These are phyloP conservation scores for Sylvia atricapilla DNA, from an alignment of 2,113 vertebrate genomes.

Conservation along the genomic window DNA sequence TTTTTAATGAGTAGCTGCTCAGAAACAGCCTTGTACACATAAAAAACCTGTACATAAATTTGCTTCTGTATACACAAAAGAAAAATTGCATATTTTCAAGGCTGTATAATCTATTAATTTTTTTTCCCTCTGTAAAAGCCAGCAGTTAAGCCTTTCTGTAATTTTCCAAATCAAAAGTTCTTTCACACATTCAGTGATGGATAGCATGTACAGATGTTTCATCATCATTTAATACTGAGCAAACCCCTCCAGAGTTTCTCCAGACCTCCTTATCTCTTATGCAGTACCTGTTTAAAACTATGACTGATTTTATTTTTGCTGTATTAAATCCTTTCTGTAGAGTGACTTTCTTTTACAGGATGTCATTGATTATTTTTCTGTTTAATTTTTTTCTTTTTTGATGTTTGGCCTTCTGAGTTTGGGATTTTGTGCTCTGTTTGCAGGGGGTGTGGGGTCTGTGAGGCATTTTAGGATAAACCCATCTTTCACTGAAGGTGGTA, in stretches of 20 bases:
- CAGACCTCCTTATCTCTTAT: neutral
- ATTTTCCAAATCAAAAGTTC: neutral
- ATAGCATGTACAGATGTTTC: slow-evolving; percentile 11
- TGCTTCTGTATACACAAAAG: neutral
- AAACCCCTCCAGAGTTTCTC: neutral
- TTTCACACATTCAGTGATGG: neutral
- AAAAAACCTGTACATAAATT: neutral
- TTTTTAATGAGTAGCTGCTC: neutral
- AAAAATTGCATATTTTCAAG: neutral
- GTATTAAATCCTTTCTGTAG: neutral
- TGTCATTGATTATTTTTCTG: neutral
- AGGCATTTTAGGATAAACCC: neutral
- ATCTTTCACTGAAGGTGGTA: neutral
- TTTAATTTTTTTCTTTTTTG: neutral
- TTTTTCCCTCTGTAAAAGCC: neutral
- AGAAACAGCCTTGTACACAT: neutral
- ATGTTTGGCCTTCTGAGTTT: neutral
- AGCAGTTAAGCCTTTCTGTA: neutral
- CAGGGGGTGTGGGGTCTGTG: neutral
- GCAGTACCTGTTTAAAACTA: neutral
- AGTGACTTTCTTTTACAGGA: neutral
- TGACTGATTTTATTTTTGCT: neutral
- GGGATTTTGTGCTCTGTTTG: neutral
- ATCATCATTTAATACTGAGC: neutral
- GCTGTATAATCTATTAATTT: neutral